phyloP scores from a whole-genome alignment of 64 coral and sea anemone species.

The Montipora capricornis region DNA sequence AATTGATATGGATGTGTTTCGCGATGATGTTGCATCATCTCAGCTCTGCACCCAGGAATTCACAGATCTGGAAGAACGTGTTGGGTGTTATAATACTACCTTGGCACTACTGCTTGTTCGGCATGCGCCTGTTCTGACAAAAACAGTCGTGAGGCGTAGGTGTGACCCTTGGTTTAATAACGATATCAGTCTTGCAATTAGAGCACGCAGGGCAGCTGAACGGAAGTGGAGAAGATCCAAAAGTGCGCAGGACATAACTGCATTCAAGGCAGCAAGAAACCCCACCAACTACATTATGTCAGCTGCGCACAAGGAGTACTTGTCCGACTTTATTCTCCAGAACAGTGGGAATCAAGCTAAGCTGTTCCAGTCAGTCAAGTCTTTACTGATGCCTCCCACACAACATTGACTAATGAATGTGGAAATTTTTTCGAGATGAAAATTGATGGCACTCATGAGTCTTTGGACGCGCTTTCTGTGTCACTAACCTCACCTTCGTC shows the following conservation, averaged over 20 bases:
- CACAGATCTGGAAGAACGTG: no score
- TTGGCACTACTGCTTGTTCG: no score
- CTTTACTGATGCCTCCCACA: no score
- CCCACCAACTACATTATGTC: neutral
- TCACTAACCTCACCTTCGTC: no score
- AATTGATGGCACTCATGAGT: no score
- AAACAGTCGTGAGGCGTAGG: neutral
- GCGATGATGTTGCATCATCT: no score
- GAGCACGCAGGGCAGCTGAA: constrained; percentile 16
- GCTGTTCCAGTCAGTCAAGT: neutral
- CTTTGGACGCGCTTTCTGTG: no score
- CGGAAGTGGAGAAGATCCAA: constrained; percentile 39
- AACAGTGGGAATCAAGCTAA: neutral
- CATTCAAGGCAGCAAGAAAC: neutral
- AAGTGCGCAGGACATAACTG: neutral
- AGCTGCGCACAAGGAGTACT: neutral
- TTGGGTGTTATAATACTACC: no score
- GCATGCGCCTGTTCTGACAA: constrained; percentile 15
- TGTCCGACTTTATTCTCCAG: neutral
- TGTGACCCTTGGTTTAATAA: constrained; percentile 54
- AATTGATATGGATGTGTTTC: no score
- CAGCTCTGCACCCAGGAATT: no score
- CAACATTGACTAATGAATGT: no score
- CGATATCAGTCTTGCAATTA: constrained; percentile 20
- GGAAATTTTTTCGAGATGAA: no score